phyloP scores from a whole-genome alignment of 2,797 vertebrate species.

The Astyanax mexicanus region DNA sequence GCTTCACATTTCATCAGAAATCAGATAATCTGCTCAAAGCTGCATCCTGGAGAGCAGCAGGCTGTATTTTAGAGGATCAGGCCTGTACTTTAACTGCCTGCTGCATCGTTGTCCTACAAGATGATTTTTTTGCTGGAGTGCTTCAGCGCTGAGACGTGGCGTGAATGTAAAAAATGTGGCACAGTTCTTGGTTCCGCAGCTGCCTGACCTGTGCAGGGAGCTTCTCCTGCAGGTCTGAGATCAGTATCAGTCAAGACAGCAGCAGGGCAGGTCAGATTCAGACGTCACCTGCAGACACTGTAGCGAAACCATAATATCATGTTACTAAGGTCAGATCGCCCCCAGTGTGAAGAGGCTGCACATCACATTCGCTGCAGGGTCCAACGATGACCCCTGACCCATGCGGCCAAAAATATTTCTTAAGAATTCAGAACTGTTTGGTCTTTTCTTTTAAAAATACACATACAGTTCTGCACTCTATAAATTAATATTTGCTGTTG shows the following conservation, averaged over 20 bases:
- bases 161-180: conserved; percentile 13
- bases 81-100: neutral
- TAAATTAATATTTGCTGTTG: neutral
- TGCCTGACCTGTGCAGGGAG: neutral
- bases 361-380: neutral
- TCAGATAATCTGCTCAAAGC: neutral
- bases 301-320: neutral
- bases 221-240: neutral
- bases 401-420: neutral
- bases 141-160: neutral
- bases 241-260: neutral
- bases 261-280: neutral
- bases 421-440: too few species aligned
- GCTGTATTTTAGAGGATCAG: neutral
- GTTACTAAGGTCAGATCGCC: neutral
- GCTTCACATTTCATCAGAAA: neutral
- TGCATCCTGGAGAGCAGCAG: neutral
- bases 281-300: neutral
- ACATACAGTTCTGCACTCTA: neutral
- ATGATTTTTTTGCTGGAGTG: neutral
- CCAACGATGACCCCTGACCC: neutral
- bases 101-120: neutral
- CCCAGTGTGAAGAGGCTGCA: neutral
- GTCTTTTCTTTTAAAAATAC: too few species aligned
- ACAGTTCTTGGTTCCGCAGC: neutral